Conservation (phyloP, 2,888 invertebrate species). For the Ptilodon capucinus region DNA sequence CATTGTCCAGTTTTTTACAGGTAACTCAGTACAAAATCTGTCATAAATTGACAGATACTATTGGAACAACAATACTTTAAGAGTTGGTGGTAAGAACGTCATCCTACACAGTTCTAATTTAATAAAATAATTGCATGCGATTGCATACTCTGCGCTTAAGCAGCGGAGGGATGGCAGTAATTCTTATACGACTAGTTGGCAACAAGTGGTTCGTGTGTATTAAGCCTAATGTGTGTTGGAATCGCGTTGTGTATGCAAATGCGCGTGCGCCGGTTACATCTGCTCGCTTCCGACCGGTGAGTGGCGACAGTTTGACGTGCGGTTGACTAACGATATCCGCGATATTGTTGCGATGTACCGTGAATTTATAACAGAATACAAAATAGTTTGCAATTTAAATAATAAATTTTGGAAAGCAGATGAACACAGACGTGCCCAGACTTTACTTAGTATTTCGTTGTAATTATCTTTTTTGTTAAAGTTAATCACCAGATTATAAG, state of each 20-base stretch:
- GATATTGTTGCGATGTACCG: conserved; percentile 21
- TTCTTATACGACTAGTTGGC: too few relatives aligned
- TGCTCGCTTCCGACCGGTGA: conserved; percentile 46
- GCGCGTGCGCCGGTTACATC: conserved; percentile 35
- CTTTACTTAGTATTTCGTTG: not conserved
- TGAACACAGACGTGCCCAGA: not conserved
- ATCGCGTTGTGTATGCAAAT: conserved; percentile 39
- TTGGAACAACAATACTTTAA: too few relatives aligned
- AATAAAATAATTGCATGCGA: too few relatives aligned
- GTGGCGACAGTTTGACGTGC: conserved; percentile 30
- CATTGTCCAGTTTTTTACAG: too few relatives aligned
- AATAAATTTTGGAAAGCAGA: not conserved
- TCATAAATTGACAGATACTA: too few relatives aligned
- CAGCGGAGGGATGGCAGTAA: too few relatives aligned
- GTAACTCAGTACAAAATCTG: too few relatives aligned
- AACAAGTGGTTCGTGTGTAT: not conserved
- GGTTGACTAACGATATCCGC: conserved; percentile 53
- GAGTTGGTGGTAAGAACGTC: too few relatives aligned
- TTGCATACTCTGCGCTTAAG: too few relatives aligned
- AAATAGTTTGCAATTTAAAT: conserved; percentile 1
- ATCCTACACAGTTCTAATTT: too few relatives aligned
- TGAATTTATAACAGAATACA: conserved; percentile 33
- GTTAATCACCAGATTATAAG: too few relatives aligned
- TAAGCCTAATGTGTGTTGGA: conserved; percentile 16
- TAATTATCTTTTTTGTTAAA: not conserved